Conservation (phyloP, 2,888 invertebrate genomes). For the Eupithecia centaureata region DNA sequence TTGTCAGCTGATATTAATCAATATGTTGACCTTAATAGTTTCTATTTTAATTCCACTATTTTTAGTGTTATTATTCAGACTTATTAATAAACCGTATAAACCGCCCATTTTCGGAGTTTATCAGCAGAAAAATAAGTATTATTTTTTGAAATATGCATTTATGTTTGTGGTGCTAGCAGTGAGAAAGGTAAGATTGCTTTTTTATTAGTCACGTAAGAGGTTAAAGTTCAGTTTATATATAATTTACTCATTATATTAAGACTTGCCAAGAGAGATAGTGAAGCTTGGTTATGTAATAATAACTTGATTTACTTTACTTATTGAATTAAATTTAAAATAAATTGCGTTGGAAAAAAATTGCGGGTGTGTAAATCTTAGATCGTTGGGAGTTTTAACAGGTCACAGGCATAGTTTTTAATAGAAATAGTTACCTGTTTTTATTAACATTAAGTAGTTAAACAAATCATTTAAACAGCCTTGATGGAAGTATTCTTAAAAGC, state of each 20-base stretch:
- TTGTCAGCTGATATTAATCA: slow-evolving; percentile 17
- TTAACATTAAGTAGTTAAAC: too few relatives aligned
- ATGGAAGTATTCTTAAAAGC: too few relatives aligned
- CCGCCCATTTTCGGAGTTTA: slow-evolving; percentile 81
- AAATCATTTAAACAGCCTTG: too few relatives aligned
- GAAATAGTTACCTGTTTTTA: too few relatives aligned
- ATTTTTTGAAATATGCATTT: slow-evolving; percentile 77
- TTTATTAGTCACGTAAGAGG: neutral
- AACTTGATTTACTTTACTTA: too few relatives aligned
- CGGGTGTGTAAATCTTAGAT: neutral
- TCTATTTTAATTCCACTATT: slow-evolving; percentile 55
- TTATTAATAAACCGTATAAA: slow-evolving; percentile 62
- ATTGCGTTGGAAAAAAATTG: too few relatives aligned
- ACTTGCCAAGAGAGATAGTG: too few relatives aligned
- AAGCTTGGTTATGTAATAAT: too few relatives aligned
- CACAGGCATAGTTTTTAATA: neutral
- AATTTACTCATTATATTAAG: too few relatives aligned
- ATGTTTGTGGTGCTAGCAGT: slow-evolving; percentile 72
- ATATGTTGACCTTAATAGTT: slow-evolving; percentile 58
- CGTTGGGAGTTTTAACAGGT: neutral
- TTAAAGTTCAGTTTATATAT: slow-evolving; percentile 2
- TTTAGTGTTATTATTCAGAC: slow-evolving; percentile 62
- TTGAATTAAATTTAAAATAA: too few relatives aligned
- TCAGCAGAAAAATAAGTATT: slow-evolving; percentile 76
- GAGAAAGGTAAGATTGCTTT: slow-evolving; percentile 70